Evolutionary conservation across 2,797 vertebrate genomes (phyloP).

Genomic region (Brachyrhaphis roseni): DNA sequence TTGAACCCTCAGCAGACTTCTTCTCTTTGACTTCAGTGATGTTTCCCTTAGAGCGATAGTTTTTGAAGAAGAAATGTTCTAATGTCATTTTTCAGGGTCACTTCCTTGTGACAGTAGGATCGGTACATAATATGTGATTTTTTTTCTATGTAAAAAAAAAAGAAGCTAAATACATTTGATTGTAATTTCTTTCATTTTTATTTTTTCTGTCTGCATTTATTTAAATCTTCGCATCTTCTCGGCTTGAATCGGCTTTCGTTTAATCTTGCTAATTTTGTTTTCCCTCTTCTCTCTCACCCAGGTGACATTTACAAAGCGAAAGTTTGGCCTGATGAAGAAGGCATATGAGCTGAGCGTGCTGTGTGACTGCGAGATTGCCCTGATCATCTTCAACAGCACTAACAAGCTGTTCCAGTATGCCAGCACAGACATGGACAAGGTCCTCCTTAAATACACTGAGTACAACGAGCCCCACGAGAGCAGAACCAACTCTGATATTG

Average conservation of each 20-base stretch:
- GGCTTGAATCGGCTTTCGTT: conserved; percentile 12
- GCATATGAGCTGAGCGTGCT: conserved; percentile 96
- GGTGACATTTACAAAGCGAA: conserved; percentile 97
- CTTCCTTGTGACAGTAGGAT: conserved; percentile 34
- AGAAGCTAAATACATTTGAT: background rate
- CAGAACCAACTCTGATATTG: conserved; percentile 96
- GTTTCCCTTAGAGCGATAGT: conserved; percentile 31
- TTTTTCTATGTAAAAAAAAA: background rate
- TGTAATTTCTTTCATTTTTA: background rate
- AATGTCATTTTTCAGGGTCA: conserved; percentile 39
- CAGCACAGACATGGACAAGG: conserved; percentile 98
- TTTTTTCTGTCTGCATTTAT: background rate
- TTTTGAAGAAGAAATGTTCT: conserved; percentile 49
- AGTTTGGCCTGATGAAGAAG: conserved; percentile 98
- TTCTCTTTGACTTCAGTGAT: conserved; percentile 50
- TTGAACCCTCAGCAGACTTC: conserved; percentile 50
- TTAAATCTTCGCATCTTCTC: background rate
- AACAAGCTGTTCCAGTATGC: conserved; percentile 98
- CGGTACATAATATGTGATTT: background rate
- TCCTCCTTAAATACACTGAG: conserved; percentile 96
- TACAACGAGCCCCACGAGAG: conserved; percentile 97
- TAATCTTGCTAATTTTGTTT: conserved; percentile 22
- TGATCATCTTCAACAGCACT: conserved; percentile 99
- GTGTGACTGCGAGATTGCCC: conserved; percentile 97
- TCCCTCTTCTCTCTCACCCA: conserved; percentile 56